Evolutionary conservation across 2,113 vertebrate species (phyloP).

Genomic region (Rhadina sibilatrix): DNA sequence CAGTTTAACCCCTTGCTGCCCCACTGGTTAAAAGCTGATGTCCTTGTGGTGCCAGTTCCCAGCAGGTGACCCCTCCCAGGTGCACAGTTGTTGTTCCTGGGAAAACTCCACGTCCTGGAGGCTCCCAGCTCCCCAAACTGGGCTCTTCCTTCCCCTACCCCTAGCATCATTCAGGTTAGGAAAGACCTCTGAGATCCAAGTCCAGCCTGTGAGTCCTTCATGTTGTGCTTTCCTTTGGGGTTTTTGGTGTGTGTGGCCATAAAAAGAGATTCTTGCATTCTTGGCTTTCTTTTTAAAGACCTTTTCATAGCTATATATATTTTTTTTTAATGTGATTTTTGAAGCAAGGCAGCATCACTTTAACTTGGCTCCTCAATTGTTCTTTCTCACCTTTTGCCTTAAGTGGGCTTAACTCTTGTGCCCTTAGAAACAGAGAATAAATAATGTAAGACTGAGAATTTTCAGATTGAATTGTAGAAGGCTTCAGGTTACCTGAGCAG

Average conservation of each 20-base stretch:
- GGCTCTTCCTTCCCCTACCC: background rate
- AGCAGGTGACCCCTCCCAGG: fast-evolving
- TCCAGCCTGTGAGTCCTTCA: background rate
- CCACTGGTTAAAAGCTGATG: fast-evolving
- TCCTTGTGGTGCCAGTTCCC: background rate
- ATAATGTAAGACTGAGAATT: background rate
- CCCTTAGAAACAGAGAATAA: background rate
- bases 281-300: background rate
- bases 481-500: background rate
- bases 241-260: background rate
- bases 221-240: background rate
- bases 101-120: fast-evolving
- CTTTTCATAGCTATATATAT: fast-evolving
- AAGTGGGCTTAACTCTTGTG: background rate
- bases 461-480: background rate
- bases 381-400: slow-evolving; percentile 33
- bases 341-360: background rate
- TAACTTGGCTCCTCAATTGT: background rate
- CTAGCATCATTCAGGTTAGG: background rate
- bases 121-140: background rate
- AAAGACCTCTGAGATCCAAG: background rate
- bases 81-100: background rate
- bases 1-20: fast-evolving
- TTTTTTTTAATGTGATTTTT: background rate
- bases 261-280: background rate